Evolutionary conservation across 2,797 vertebrate species (phyloP).

Genomic region (Acipenser oxyrinchus): DNA sequence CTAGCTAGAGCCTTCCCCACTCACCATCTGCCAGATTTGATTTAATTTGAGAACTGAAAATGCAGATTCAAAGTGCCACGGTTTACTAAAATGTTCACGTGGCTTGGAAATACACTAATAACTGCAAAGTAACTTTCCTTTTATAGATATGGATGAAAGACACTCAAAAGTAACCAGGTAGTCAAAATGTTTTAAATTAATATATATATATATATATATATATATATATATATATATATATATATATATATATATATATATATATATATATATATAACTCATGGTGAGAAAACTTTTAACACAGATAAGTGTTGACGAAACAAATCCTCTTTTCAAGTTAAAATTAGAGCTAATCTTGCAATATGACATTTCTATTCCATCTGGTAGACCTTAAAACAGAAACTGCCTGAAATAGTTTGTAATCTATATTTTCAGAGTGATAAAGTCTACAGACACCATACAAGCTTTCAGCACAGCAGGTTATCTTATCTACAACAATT

Average conservation of each 20-base stretch:
- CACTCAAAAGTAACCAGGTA: too few species aligned
- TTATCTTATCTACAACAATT: neutral
- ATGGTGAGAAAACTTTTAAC: constrained; percentile 17
- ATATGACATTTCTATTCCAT: neutral
- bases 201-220: constrained; percentile 19
- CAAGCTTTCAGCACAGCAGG: constrained; percentile 7
- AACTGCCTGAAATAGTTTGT: neutral
- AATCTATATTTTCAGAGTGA: neutral
- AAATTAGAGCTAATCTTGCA: constrained; percentile 8
- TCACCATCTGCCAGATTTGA: constrained; percentile 71
- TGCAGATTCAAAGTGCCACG: constrained; percentile 58
- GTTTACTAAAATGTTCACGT: constrained; percentile 33
- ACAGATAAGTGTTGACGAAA: constrained; percentile 13
- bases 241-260: constrained; percentile 22
- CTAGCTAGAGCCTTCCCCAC: constrained; percentile 66
- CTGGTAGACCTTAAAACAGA: neutral
- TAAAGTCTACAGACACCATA: neutral
- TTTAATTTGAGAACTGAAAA: constrained; percentile 74
- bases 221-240: constrained; percentile 25
- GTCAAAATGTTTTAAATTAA: constrained; percentile 13
- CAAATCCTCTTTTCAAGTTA: constrained; percentile 12
- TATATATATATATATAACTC: constrained; percentile 21
- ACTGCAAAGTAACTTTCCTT: constrained; percentile 22
- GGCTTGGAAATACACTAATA: constrained; percentile 41
- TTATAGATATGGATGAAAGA: too few species aligned